Conservation (phyloP, 1,140 invertebrate genomes). For the Schlechtendalia chinensis region DNA sequence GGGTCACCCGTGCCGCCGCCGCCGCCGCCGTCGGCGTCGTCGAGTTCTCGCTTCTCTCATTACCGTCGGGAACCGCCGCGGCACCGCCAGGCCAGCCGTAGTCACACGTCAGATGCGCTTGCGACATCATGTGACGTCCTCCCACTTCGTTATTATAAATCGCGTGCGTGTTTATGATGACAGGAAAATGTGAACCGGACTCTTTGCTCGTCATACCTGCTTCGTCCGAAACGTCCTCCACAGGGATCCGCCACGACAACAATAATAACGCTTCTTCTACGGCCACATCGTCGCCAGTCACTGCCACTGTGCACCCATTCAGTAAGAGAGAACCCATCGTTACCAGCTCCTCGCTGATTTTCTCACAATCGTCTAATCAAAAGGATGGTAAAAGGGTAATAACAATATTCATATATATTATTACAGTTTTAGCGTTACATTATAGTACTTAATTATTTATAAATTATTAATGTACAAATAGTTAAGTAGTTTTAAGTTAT, state of each 20-base stretch:
- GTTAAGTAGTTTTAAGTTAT: too few relatives aligned
- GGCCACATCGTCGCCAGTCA: slow-evolving; percentile 5
- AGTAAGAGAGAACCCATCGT: slow-evolving; percentile 44
- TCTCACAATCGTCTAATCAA: slow-evolving; percentile 43
- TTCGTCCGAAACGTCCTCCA: slow-evolving; percentile 10
- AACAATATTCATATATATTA: neutral
- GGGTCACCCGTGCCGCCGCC: slow-evolving; percentile 46
- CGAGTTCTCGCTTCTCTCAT: slow-evolving; percentile 49
- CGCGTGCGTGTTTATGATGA: slow-evolving; percentile 49
- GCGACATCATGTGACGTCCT: slow-evolving; percentile 42
- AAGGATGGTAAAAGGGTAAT: slow-evolving; percentile 49
- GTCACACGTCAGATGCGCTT: slow-evolving; percentile 47
- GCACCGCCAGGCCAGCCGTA: slow-evolving; percentile 41
- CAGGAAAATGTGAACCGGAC: slow-evolving; percentile 49
- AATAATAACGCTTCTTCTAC: slow-evolving; percentile 36
- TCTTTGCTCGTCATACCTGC: slow-evolving; percentile 20
- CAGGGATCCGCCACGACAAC: slow-evolving; percentile 38
- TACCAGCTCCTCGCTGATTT: slow-evolving; percentile 35
- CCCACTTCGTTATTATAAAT: slow-evolving; percentile 18
- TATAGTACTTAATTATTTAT: too few relatives aligned
- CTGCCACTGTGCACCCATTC: slow-evolving; percentile 46
- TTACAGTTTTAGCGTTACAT: too few relatives aligned
- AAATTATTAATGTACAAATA: too few relatives aligned
- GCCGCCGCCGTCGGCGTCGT: slow-evolving; percentile 36
- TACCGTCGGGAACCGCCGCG: slow-evolving; percentile 45